These are phyloP conservation scores for Cariama cristata DNA, from an alignment of 2,113 vertebrate species.

Conservation along the genomic window DNA sequence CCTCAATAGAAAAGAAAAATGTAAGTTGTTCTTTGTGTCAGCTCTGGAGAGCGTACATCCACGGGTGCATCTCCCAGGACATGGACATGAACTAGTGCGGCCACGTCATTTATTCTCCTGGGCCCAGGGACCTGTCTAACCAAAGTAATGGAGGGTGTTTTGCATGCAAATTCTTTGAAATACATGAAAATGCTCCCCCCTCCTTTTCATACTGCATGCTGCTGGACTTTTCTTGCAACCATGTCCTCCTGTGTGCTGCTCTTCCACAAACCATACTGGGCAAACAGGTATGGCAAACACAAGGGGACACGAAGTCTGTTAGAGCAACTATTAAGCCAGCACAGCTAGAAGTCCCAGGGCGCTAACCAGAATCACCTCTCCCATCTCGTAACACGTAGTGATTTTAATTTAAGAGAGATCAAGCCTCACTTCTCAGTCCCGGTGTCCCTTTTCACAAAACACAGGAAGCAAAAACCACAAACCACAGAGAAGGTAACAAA, in stretches of 20 bases:
- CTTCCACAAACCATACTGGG: not conserved
- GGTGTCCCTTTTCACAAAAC: not conserved
- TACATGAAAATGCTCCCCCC: not conserved
- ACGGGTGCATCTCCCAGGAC: not conserved
- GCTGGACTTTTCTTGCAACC: not conserved
- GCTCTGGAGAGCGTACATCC: not conserved
- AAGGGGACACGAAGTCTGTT: not conserved
- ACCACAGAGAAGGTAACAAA: not conserved
- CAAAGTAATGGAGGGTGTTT: not conserved
- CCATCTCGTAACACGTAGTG: accelerated
- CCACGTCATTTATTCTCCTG: not conserved
- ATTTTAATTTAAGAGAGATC: not conserved
- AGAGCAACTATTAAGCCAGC: not conserved
- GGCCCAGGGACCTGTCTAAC: not conserved
- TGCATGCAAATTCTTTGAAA: not conserved
- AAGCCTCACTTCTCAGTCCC: not conserved
- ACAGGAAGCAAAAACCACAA: not conserved
- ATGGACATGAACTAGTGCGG: not conserved
- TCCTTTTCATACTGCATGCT: not conserved
- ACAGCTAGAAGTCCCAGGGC: not conserved
- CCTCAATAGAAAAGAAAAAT: not conserved
- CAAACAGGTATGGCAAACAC: not conserved
- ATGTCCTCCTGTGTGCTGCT: not conserved
- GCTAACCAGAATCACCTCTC: not conserved
- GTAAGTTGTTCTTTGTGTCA: not conserved